Evolutionary conservation across 2,113 vertebrate genomes (phyloP), one percentile per base, ranked within the genome.

Genomic region (Hippocampus comes): DNA sequence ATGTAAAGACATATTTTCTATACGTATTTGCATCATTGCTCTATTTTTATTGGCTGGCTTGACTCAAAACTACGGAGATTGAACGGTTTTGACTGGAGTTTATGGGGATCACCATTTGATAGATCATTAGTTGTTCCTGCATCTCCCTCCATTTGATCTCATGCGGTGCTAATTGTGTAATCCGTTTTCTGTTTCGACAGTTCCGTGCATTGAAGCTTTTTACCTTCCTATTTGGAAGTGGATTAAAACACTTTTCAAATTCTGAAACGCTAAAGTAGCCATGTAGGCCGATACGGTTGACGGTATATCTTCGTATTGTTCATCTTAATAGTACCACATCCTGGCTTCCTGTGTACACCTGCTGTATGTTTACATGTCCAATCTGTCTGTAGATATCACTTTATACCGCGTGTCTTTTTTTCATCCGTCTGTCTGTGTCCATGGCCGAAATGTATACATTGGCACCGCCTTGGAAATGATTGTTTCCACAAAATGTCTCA

Each of bases 1-100:
- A 91, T 93, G 87, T 90, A 93, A 81, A 93, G 91, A 92, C 86
- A 89, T 93, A 93, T 93, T 93, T 94, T 94, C 75, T 93, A 93
- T 93, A 92, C 76, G 42, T 84, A 89, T 72, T 61, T 48, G 80
- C 81, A 41, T 79, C 87, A 85, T 91, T 81, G 88, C 88, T 89
- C 90, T 91, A 91, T 92, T 92, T 92, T 90, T 89, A 85, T 90
- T 92, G 83, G 87, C 80, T 2, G 72, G 78, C 53, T 41, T 75
- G 76, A 61, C 23, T 74, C 71, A 46, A 84, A 86, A 86, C 74
- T 46, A 77, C 72, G 70, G 77, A 78, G 78, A 75, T 74, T 66
- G 64, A 46, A 34, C 80, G 70, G 51, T 80, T 34, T 67, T 78
- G 78, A 80, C 68, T 71, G 71, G 49, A 75, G 71, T 79, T 73